Conservation (phyloP, 2,888 invertebrate species). For the Geophilus truncorum region DNA sequence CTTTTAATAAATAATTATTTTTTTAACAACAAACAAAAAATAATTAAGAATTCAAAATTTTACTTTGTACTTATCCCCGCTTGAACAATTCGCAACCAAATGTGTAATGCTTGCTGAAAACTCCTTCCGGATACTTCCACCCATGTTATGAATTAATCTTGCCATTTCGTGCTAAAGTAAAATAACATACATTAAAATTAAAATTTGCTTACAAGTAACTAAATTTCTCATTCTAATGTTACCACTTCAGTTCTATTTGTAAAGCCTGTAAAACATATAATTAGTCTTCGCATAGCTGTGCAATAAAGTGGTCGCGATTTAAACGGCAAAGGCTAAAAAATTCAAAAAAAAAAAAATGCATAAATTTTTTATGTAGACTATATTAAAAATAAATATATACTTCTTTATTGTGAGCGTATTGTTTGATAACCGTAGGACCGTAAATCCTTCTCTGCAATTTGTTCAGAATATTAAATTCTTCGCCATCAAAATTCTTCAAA, state of each 20-base stretch:
- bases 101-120: conserved; percentile 85
- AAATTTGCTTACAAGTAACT: too few species aligned
- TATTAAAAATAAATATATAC: conserved; percentile 46
- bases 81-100: conserved; percentile 81
- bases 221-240: conserved; percentile 48
- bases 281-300: conserved; percentile 78
- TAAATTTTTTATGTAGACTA: neutral
- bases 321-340: conserved; percentile 63
- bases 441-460: conserved; percentile 46
- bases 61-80: conserved; percentile 80
- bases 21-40: neutral
- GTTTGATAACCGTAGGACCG: conserved; percentile 48
- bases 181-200: neutral
- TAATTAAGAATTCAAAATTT: conserved; percentile 34
- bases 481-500: conserved; percentile 66
- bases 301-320: conserved; percentile 73
- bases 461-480: conserved; percentile 62
- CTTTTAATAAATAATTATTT: conserved; percentile 38
- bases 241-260: conserved; percentile 84
- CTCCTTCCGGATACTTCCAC: conserved; percentile 88
- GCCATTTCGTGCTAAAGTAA: conserved; percentile 70
- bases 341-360: conserved; percentile 27
- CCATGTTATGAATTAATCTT: conserved; percentile 90
- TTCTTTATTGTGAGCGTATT: conserved; percentile 46
- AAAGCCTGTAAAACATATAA: conserved; percentile 89